Evolutionary conservation across 1,140 invertebrate species (phyloP).

Genomic region (Danaus plexippus): DNA sequence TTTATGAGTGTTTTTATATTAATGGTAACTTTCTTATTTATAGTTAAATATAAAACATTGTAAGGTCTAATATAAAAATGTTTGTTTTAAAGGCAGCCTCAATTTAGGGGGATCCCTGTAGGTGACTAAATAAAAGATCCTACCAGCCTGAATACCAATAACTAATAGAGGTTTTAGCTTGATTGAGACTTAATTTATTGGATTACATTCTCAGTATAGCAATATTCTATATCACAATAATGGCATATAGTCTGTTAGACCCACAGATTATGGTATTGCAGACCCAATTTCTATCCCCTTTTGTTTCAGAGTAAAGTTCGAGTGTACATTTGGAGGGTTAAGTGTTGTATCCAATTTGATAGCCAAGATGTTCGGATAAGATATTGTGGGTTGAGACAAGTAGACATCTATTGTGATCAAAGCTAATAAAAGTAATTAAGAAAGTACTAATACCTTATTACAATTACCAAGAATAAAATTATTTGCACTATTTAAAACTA

Average conservation of each 20-base stretch:
- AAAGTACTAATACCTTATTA: too few relatives aligned
- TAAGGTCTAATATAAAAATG: too few relatives aligned
- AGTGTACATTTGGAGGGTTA: slow-evolving; percentile 13
- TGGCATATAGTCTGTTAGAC: slow-evolving; percentile 41
- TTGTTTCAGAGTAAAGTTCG: slow-evolving; percentile 14
- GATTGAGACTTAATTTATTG: slow-evolving; percentile 66
- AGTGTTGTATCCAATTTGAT: slow-evolving; percentile 23
- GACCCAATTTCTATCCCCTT: slow-evolving; percentile 10
- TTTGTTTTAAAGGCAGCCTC: too few relatives aligned
- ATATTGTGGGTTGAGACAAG: too few relatives aligned
- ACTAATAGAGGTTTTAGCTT: slow-evolving; percentile 53
- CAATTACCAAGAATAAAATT: neutral
- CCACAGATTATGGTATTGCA: slow-evolving; percentile 19
- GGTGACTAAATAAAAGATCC: too few relatives aligned
- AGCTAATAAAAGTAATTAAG: too few relatives aligned
- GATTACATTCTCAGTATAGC: slow-evolving; percentile 52
- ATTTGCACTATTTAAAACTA: neutral
- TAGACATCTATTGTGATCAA: too few relatives aligned
- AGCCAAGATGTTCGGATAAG: neutral
- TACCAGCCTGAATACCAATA: slow-evolving; percentile 20
- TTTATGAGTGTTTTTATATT: too few relatives aligned
- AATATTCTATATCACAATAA: slow-evolving; percentile 60
- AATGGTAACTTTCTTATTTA: too few relatives aligned
- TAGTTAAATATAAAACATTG: too few relatives aligned
- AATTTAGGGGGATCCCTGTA: too few relatives aligned